These are phyloP conservation scores for Phortica magna DNA, from an alignment of 2,888 invertebrate species.

Conservation along the genomic window DNA sequence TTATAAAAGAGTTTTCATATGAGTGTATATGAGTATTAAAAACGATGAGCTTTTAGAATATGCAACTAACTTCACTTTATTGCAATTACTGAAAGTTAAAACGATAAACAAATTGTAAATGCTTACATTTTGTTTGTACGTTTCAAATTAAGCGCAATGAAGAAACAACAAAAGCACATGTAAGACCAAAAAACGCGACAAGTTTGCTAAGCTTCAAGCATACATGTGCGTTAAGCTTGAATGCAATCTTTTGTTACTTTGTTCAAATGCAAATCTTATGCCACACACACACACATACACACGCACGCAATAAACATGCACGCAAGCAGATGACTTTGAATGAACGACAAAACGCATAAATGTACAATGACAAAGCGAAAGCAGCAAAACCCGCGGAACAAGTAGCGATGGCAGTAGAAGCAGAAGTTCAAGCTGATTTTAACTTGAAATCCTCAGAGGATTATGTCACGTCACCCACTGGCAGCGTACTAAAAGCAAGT, in stretches of 20 bases:
- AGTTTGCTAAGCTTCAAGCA: neutral
- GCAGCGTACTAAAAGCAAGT: neutral
- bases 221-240: slow-evolving; percentile 4
- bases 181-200: neutral
- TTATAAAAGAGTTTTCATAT: neutral
- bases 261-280: neutral
- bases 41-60: too few species aligned
- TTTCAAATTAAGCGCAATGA: neutral
- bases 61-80: too few species aligned
- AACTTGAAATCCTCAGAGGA: slow-evolving; percentile 10
- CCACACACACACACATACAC: neutral
- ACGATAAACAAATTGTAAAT: too few species aligned
- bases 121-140: too few species aligned
- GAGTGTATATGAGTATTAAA: too few species aligned
- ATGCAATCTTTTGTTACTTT: slow-evolving; percentile 11
- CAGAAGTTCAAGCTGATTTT: neutral
- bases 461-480: neutral
- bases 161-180: neutral
- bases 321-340: neutral
- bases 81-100: too few species aligned
- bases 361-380: neutral
- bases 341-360: slow-evolving; percentile 9
- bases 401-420: neutral
- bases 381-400: too few species aligned
- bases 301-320: neutral